These are phyloP conservation scores for Amazona guildingii DNA, from an alignment of 2,113 vertebrate genomes.

Conservation along the genomic window DNA sequence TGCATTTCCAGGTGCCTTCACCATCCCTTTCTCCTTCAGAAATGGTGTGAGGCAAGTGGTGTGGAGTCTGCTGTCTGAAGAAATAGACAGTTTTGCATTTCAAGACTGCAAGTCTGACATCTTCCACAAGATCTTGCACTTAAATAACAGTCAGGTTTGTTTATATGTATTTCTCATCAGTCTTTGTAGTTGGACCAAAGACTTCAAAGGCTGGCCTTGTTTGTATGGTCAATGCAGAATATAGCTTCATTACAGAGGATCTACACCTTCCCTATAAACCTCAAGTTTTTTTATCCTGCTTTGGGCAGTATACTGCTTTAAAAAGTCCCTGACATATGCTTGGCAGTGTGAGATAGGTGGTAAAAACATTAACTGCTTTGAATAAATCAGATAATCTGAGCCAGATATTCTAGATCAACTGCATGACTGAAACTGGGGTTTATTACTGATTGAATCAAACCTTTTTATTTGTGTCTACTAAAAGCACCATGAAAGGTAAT, in stretches of 20 bases:
- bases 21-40: background rate
- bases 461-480: background rate
- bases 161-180: background rate
- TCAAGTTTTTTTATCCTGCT: background rate
- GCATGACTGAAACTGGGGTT: background rate
- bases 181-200: conserved; percentile 7
- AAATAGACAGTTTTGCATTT: background rate
- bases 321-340: background rate
- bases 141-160: background rate
- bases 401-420: background rate
- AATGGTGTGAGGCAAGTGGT: background rate
- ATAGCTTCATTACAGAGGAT: background rate
- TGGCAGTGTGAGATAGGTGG: background rate
- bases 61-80: background rate
- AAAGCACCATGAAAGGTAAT: background rate
- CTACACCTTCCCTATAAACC: background rate
- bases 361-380: background rate
- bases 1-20: background rate
- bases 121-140: background rate
- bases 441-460: conserved; percentile 15
- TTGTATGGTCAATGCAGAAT: background rate
- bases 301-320: background rate
- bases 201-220: conserved; percentile 1
- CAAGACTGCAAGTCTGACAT: background rate
- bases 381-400: conserved; percentile 31